phyloP scores from a whole-genome alignment of 2,888 invertebrate genomes.

The Adelphocoris suturalis region DNA sequence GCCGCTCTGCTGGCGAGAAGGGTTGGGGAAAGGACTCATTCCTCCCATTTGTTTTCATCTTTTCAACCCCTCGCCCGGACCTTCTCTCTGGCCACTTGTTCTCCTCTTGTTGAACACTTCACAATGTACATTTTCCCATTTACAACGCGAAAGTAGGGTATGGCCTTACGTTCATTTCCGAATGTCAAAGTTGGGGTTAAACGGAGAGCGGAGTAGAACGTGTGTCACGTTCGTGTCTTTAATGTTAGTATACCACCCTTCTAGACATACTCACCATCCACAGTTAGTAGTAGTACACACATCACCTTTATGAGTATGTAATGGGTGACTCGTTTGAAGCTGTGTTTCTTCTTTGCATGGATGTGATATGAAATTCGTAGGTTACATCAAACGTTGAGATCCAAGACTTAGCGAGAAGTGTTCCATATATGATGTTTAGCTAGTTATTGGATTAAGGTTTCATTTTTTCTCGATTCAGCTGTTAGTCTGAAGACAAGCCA shows the following conservation, averaged over 20 bases:
- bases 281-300: neutral
- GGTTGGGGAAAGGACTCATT: slow-evolving; percentile 34
- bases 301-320: neutral
- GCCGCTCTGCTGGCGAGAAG: slow-evolving; percentile 46
- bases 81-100: slow-evolving; percentile 50
- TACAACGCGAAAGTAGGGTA: slow-evolving; percentile 39
- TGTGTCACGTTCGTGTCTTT: neutral
- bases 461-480: too few species aligned
- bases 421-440: too few species aligned
- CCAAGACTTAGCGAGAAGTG: too few species aligned
- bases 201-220: neutral
- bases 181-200: slow-evolving; percentile 13
- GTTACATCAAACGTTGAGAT: too few species aligned
- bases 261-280: neutral
- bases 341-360: too few species aligned
- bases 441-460: too few species aligned
- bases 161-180: slow-evolving; percentile 47
- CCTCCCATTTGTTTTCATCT: slow-evolving; percentile 55
- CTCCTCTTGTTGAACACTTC: slow-evolving; percentile 57
- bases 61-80: slow-evolving; percentile 41
- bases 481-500: too few species aligned
- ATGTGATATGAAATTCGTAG: too few species aligned
- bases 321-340: too few species aligned
- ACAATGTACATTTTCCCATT: slow-evolving; percentile 52
- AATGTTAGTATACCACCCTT: neutral